phyloP scores from a whole-genome alignment of 2,113 vertebrate species.

The Oryctolagus cuniculus region DNA sequence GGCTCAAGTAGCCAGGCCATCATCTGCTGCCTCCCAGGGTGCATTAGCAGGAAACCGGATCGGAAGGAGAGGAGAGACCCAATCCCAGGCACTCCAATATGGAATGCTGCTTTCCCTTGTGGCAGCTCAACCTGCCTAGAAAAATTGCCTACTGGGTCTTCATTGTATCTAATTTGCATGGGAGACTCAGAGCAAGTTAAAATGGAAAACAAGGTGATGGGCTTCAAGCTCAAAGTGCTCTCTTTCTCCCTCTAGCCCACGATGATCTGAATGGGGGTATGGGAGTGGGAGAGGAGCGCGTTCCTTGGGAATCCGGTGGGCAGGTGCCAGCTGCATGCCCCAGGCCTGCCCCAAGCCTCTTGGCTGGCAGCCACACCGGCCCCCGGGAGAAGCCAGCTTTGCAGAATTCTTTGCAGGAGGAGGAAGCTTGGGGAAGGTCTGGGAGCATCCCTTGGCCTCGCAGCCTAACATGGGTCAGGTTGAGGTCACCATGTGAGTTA shows the following conservation, averaged over 20 bases:
- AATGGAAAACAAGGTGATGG: slow-evolving; percentile 1
- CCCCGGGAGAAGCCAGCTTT: slow-evolving; percentile 28
- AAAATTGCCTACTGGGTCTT: slow-evolving; percentile 3
- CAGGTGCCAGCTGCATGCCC: slow-evolving; percentile 82
- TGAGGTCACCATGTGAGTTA: slow-evolving; percentile 27
- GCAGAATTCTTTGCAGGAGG: slow-evolving; percentile 49
- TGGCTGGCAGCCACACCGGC: slow-evolving; percentile 80
- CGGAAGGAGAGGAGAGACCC: too few species aligned
- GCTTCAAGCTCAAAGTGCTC: slow-evolving; percentile 22
- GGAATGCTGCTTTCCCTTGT: too few species aligned
- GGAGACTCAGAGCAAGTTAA: background rate
- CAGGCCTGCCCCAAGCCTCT: slow-evolving; percentile 82
- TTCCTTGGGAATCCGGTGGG: slow-evolving; percentile 68
- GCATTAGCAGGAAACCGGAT: too few species aligned
- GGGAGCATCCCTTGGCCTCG: slow-evolving; percentile 35
- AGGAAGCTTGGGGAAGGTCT: slow-evolving; percentile 49
- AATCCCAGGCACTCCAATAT: too few species aligned
- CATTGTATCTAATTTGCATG: background rate
- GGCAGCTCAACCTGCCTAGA: background rate
- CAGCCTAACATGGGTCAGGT: background rate
- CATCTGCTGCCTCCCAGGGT: too few species aligned
- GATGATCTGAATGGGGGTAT: slow-evolving; percentile 56
- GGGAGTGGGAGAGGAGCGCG: slow-evolving; percentile 11
- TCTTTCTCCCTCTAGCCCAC: slow-evolving; percentile 36
- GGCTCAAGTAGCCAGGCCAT: too few species aligned